phyloP scores from a whole-genome alignment of 2,888 invertebrate species.

The Caenorhabditis virilis region DNA sequence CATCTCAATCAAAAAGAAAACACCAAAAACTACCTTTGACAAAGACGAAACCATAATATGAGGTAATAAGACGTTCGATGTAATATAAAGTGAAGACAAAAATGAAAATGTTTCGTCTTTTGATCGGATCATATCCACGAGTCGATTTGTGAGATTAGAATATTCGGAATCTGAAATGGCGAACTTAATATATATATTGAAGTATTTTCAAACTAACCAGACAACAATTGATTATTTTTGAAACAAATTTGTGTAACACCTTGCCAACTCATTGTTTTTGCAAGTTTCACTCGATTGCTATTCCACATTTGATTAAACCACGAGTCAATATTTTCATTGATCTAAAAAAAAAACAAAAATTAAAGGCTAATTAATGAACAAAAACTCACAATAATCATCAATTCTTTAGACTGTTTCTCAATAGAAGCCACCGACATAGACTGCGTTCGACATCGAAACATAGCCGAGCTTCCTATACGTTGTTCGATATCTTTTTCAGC shows the following conservation, averaged over 20 bases:
- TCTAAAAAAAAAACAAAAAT: conserved; percentile 9
- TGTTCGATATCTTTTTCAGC: background rate
- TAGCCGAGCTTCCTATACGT: no score
- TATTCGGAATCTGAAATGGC: conserved; percentile 12
- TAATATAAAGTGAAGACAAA: conserved; percentile 9
- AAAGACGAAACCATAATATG: conserved; percentile 14
- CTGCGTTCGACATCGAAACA: background rate
- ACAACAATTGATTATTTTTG: background rate
- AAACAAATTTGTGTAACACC: conserved; percentile 2
- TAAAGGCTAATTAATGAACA: background rate
- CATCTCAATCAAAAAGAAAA: background rate
- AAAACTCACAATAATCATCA: conserved; percentile 15
- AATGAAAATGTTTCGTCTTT: conserved; percentile 6
- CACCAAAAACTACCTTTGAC: conserved; percentile 6
- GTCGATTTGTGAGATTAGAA: conserved; percentile 9
- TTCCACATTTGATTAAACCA: conserved; percentile 14
- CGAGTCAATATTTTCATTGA: conserved; percentile 8
- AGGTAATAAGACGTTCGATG: conserved; percentile 13
- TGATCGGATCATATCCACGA: conserved; percentile 3
- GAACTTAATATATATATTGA: background rate
- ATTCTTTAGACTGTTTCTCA: conserved; percentile 8
- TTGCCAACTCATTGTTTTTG: background rate
- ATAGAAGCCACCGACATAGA: background rate
- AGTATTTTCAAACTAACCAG: background rate
- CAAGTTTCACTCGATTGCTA: background rate